These are phyloP conservation scores for Gymnoscopelus microlampas DNA, from an alignment of 2,797 vertebrate genomes.

Conservation along the genomic window DNA sequence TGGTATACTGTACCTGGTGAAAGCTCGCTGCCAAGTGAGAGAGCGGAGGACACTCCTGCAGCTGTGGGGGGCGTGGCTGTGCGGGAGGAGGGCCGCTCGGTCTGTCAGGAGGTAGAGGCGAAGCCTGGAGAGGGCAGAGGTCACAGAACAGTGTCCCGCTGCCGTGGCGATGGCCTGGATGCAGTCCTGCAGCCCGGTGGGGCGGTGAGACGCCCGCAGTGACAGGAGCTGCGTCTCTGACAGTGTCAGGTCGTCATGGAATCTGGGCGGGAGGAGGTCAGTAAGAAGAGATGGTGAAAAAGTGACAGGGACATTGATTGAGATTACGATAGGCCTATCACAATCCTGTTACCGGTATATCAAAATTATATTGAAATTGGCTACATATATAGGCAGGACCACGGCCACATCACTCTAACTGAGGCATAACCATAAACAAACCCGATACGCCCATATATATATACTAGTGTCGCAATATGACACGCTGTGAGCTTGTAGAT, in stretches of 20 bases:
- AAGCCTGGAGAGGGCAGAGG: slow-evolving; percentile 86
- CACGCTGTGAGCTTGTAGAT: too few species aligned
- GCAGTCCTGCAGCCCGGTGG: slow-evolving; percentile 85
- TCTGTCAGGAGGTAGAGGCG: slow-evolving; percentile 90
- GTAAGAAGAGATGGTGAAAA: slow-evolving; percentile 5
- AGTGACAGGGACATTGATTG: too few species aligned
- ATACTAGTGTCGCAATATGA: too few species aligned
- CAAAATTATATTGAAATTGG: too few species aligned
- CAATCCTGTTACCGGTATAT: too few species aligned
- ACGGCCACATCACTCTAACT: too few species aligned
- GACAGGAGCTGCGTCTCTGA: slow-evolving; percentile 81
- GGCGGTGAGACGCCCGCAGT: slow-evolving; percentile 80
- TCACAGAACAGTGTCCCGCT: slow-evolving; percentile 86
- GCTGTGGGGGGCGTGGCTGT: slow-evolving; percentile 64
- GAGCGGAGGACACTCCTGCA: slow-evolving; percentile 79
- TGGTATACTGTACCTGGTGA: slow-evolving; percentile 84
- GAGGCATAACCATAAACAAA: too few species aligned
- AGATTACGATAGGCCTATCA: background rate
- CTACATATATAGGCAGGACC: too few species aligned
- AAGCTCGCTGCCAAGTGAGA: slow-evolving; percentile 84
- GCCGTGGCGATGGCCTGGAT: slow-evolving; percentile 84
- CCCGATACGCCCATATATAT: too few species aligned
- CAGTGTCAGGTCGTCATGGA: slow-evolving; percentile 83
- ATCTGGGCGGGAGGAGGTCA: slow-evolving; percentile 72
- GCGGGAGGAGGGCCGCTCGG: slow-evolving; percentile 83